Conservation (phyloP, 2,797 vertebrate species). For the Phataginus tetradactyla region DNA sequence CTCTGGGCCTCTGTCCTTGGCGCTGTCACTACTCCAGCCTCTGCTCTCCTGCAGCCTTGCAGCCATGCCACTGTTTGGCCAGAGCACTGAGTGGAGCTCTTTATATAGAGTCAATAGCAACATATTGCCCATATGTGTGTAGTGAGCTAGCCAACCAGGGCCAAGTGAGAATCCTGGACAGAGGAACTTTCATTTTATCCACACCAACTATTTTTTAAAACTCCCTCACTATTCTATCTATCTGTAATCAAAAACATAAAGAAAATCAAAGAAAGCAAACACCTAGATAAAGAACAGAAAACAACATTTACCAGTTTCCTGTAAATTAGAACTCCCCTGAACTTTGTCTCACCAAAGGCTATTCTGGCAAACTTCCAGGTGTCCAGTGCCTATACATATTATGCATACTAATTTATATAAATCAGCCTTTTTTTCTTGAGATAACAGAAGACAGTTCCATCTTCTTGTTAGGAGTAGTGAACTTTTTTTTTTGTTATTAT, state of each 20-base stretch:
- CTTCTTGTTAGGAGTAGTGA: background rate
- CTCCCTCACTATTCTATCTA: background rate
- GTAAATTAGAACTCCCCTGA: conserved; percentile 29
- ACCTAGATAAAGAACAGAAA: conserved; percentile 39
- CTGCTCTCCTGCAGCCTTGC: too few species aligned
- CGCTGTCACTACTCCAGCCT: too few species aligned
- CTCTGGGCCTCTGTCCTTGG: too few species aligned
- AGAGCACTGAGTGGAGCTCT: too few species aligned
- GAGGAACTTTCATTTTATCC: too few species aligned
- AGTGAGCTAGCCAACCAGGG: too few species aligned
- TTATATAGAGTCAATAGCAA: too few species aligned
- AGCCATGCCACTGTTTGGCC: too few species aligned
- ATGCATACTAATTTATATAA: conserved; percentile 60
- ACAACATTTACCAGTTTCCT: conserved; percentile 1
- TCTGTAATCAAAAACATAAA: conserved; percentile 51
- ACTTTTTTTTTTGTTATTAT: background rate
- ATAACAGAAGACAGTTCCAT: conserved; percentile 9
- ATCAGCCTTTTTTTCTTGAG: background rate
- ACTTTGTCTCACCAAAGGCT: conserved; percentile 51
- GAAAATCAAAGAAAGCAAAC: conserved; percentile 36
- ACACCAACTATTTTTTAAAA: conserved; percentile 38
- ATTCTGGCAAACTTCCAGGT: conserved; percentile 6
- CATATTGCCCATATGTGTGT: too few species aligned
- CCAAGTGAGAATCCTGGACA: too few species aligned
- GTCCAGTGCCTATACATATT: background rate